Conservation (phyloP, 2,113 vertebrate genomes). For the Camelus bactrianus region DNA sequence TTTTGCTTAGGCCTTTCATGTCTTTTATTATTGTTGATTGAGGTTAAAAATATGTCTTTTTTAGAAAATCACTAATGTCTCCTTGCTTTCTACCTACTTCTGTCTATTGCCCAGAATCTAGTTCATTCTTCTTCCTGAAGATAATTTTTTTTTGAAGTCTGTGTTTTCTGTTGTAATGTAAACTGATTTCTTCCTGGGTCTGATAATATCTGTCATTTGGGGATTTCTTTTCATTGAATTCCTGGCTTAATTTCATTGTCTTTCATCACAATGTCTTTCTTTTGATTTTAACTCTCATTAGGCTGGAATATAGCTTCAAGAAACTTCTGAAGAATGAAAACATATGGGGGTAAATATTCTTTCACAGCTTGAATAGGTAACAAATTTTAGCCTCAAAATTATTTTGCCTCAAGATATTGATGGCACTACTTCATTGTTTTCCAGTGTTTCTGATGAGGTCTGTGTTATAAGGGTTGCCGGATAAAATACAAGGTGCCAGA, state of each 20-base stretch:
- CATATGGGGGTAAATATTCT: conserved; percentile 3
- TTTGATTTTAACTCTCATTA: conserved; percentile 53
- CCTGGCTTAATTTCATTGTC: conserved; percentile 9
- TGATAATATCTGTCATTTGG: not conserved
- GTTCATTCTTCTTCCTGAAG: not conserved
- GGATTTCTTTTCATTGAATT: conserved; percentile 52
- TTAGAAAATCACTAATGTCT: conserved; percentile 7
- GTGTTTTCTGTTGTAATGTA: conserved; percentile 19
- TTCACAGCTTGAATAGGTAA: not conserved
- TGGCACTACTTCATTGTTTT: not conserved
- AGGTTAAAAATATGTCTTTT: conserved; percentile 11
- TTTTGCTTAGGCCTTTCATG: conserved; percentile 36
- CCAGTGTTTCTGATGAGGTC: not conserved
- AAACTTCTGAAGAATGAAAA: conserved; percentile 45
- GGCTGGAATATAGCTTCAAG: conserved; percentile 46
- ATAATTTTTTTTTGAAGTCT: not conserved
- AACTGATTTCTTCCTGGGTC: conserved; percentile 38
- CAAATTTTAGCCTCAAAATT: conserved; percentile 45
- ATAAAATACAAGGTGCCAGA: not conserved
- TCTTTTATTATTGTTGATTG: conserved; percentile 26
- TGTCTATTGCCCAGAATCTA: not conserved
- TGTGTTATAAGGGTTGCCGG: not conserved
- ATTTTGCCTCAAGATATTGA: not conserved
- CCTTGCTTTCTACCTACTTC: conserved; percentile 8
- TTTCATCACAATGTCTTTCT: not conserved